These are phyloP conservation scores for Dermatemys mawii DNA, from an alignment of 2,113 vertebrate species.

Conservation along the genomic window DNA sequence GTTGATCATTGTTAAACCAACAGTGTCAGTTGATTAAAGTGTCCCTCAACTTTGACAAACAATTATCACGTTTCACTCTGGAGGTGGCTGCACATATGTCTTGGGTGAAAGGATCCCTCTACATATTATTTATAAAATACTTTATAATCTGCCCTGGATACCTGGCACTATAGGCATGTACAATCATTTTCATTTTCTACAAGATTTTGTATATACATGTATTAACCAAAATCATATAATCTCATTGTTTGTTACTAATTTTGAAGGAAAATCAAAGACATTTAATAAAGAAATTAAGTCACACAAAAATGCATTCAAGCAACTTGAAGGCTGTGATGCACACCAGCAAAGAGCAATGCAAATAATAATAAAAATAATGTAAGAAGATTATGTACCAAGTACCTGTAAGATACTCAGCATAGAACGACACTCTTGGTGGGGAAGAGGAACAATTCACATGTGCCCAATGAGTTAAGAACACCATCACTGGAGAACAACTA, in stretches of 20 bases:
- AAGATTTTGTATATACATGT: no score
- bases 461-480: background rate
- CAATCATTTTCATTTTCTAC: slow-evolving; percentile 13
- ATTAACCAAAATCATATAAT: background rate
- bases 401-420: background rate
- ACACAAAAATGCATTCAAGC: background rate
- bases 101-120: background rate
- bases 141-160: slow-evolving; percentile 28
- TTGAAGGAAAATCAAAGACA: slow-evolving; percentile 19
- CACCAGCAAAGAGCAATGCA: background rate
- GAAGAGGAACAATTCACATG: background rate
- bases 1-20: background rate
- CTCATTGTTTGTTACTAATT: background rate
- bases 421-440: background rate
- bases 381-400: background rate
- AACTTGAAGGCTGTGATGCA: background rate
- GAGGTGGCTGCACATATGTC: background rate
- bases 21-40: background rate
- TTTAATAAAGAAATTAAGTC: slow-evolving; percentile 9
- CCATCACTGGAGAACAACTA: background rate
- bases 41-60: slow-evolving; percentile 16
- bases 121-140: slow-evolving; percentile 30
- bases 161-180: background rate
- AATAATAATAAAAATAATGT: background rate
- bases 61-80: slow-evolving; percentile 1